A percentile compares a stretch with the other conserved stretches of the same genome.
Evolutionary conservation across 1,140 invertebrate genomes (phyloP).

Genomic region (Papilio aristodemus): DNA sequence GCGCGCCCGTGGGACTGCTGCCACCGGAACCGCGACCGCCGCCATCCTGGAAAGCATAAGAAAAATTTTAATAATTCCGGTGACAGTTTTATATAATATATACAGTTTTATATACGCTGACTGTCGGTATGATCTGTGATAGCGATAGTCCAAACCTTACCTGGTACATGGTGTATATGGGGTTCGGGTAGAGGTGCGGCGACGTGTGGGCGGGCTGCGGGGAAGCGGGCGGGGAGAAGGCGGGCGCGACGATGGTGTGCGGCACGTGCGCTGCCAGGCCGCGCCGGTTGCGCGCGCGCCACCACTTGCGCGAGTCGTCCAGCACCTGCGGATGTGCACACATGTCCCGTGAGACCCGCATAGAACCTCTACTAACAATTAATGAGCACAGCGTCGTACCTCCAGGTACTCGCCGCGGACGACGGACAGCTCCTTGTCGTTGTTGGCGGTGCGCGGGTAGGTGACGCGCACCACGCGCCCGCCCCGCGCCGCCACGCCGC

Average conservation of each 20-base stretch:
- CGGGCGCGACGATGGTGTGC: constrained; percentile 95
- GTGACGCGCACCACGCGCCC: constrained; percentile 95
- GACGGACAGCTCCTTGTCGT: constrained; percentile 98
- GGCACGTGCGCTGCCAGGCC: constrained; percentile 96
- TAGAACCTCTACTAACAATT: too few species aligned
- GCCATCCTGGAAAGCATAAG: constrained; percentile 61
- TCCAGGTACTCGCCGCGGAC: constrained; percentile 97
- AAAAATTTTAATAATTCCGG: too few species aligned
- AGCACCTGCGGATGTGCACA: constrained; percentile 85
- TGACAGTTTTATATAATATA: too few species aligned
- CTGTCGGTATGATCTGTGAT: too few species aligned
- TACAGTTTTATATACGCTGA: too few species aligned
- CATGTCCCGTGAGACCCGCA: background rate
- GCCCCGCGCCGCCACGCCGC: constrained; percentile 87
- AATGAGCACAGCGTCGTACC: constrained; percentile 82
- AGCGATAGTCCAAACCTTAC: constrained; percentile 34
- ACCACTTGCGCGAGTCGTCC: constrained; percentile 98
- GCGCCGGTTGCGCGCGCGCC: constrained; percentile 95
- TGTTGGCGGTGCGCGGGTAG: constrained; percentile 97
- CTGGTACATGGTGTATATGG: constrained; percentile 83
- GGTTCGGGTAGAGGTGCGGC: constrained; percentile 86
- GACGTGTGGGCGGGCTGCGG: constrained; percentile 81
- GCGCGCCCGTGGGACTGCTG: constrained; percentile 59
- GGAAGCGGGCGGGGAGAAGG: constrained; percentile 77
- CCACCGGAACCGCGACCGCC: constrained; percentile 64